Conservation (phyloP, 2,888 invertebrate genomes). For the Drosophila emarginata region DNA sequence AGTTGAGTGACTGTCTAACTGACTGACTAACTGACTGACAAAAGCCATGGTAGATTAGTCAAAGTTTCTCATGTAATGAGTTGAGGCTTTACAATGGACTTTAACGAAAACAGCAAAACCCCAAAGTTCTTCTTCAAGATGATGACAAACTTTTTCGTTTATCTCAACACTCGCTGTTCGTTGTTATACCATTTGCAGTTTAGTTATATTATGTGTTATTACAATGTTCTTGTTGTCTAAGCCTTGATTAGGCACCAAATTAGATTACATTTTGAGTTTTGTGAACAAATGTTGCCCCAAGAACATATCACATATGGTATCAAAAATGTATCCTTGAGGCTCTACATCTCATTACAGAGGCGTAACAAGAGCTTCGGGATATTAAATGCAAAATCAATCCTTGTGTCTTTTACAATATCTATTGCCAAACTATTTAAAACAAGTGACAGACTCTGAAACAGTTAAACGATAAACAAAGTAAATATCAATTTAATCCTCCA, state of each 20-base stretch:
- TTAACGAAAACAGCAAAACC: background rate
- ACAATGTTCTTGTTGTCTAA: background rate
- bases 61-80: conserved; percentile 3
- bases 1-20: conserved; percentile 12
- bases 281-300: background rate
- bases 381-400: too few relatives aligned
- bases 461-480: too few relatives aligned
- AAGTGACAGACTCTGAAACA: too few relatives aligned
- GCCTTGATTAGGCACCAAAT: conserved; percentile 1
- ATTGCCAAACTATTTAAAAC: too few relatives aligned
- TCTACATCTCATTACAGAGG: too few relatives aligned
- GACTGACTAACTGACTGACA: background rate
- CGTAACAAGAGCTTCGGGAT: too few relatives aligned
- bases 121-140: background rate
- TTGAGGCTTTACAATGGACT: conserved; percentile 3
- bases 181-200: conserved; percentile 1
- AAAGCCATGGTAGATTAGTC: conserved; percentile 1
- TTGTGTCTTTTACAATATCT: too few relatives aligned
- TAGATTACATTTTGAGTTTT: conserved; percentile 1
- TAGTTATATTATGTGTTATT: conserved; percentile 5
- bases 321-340: too few relatives aligned
- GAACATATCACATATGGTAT: background rate
- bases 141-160: conserved; percentile 6
- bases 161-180: background rate
- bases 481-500: too few relatives aligned